These are phyloP conservation scores for Limanda limanda DNA, from an alignment of 2,113 vertebrate species.

Conservation along the genomic window DNA sequence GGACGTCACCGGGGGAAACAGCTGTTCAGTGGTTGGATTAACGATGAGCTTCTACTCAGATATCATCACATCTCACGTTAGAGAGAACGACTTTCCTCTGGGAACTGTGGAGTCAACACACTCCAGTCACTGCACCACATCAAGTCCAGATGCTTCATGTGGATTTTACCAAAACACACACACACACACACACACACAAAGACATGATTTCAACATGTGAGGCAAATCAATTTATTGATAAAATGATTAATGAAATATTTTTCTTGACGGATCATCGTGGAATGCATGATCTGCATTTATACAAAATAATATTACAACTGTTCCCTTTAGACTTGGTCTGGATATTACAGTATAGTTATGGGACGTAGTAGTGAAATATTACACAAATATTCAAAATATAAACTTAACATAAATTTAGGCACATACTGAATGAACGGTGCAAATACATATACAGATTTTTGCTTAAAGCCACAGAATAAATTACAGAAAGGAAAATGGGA, in stretches of 20 bases:
- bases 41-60: background rate
- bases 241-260: constrained; percentile 53
- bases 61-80: constrained; percentile 13
- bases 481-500: constrained; percentile 25
- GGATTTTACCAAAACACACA: no score
- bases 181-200: background rate
- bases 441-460: constrained; percentile 26
- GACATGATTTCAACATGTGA: background rate
- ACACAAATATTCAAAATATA: constrained; percentile 73
- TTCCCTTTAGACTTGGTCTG: constrained; percentile 56
- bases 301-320: constrained; percentile 36
- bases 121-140: no score
- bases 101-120: background rate
- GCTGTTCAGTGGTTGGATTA: constrained; percentile 59
- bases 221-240: constrained; percentile 75
- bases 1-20: constrained; percentile 36
- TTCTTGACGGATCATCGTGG: constrained; percentile 37
- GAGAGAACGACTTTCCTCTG: background rate
- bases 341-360: constrained; percentile 40
- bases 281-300: constrained; percentile 42
- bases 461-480: constrained; percentile 51
- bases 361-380: constrained; percentile 47
- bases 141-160: no score
- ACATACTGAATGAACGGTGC: constrained; percentile 61
- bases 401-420: constrained; percentile 79